Evolutionary conservation across 2,797 vertebrate species (phyloP).

Genomic region (Sebastes minor): DNA sequence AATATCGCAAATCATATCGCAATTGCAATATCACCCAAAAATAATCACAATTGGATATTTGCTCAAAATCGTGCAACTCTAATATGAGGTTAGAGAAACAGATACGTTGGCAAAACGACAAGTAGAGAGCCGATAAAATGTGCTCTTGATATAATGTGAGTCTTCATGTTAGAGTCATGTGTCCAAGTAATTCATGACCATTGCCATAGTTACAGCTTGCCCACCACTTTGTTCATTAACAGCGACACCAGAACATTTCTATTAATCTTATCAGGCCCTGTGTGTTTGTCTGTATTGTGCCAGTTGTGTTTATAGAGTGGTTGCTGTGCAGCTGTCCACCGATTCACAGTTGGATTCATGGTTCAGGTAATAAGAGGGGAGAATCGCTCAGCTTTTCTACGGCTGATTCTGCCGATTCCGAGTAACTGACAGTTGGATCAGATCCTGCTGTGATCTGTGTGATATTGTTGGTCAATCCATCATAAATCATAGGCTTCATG

Average conservation of each 20-base stretch:
- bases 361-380: neutral
- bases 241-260: constrained; percentile 9
- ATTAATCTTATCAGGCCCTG: constrained; percentile 31
- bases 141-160: neutral
- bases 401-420: neutral
- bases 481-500: neutral
- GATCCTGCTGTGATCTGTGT: neutral
- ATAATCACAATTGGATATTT: too few species aligned
- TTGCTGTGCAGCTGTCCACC: constrained; percentile 53
- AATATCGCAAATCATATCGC: too few species aligned
- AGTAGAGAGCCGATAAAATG: neutral
- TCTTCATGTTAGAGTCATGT: neutral
- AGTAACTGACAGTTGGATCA: neutral
- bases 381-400: neutral
- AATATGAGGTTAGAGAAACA: neutral
- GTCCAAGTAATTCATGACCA: neutral
- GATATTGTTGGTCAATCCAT: neutral
- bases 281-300: constrained; percentile 19
- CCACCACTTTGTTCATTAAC: constrained; percentile 12
- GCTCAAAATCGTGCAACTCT: too few species aligned
- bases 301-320: constrained; percentile 33
- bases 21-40: too few species aligned
- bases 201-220: constrained; percentile 2
- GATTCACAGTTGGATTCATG: constrained; percentile 3
- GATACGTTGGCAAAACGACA: neutral